Base-by-base conservation (phyloP, 2,797 vertebrate species). In the Smutsia temminckii region DNA sequence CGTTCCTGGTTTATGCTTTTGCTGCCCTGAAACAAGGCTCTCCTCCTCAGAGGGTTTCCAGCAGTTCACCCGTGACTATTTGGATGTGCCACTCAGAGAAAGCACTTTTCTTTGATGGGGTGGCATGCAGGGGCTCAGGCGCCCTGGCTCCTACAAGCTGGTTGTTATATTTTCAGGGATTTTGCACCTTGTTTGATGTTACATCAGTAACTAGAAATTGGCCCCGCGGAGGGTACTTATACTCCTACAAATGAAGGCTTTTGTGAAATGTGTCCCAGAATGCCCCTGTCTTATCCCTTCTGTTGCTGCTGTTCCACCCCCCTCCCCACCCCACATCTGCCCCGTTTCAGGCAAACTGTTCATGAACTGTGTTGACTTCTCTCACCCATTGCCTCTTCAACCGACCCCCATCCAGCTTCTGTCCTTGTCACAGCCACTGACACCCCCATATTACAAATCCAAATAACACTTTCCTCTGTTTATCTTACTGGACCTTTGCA, bases 1-100 rank as follows among this genome's bases (percentile, higher is more conserved):
- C 4, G 25, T 18, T 68, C 72, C 61, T 40, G 23, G 1, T 29
- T 61, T 40, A 9, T 16, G 46, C 21, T 13, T 85, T 37, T 25
- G 32, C 53, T 74, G 10, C 34, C 46, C 42, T 40, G 63, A 66
- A 89, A 21, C 8, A 23, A 6, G 3, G 5, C 34, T 20, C 34
- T 75, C n/a, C 46, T 10, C 8, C 49, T 25, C 57, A 2, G 40
- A 20, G 51, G 34, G 51, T 2, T 46, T 64, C 81, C 86, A 18
- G 18, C 23, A 37, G 42, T 20, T n/a, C 10, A 27, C 6, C 3
- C 0, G 21, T 17, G 3, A 6, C 1, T 42, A 4, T 49, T 21
- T 27, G 40, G 16, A 12, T 17, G 66, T 21, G 6, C 8, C 4
- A 0, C 17, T 34, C 78, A 16, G 49, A 80, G 86, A 71, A 20